Evolutionary conservation across 1,140 invertebrate species (phyloP), one percentile per base, ranked within the genome.

Genomic region (Bombus sylvicola): DNA sequence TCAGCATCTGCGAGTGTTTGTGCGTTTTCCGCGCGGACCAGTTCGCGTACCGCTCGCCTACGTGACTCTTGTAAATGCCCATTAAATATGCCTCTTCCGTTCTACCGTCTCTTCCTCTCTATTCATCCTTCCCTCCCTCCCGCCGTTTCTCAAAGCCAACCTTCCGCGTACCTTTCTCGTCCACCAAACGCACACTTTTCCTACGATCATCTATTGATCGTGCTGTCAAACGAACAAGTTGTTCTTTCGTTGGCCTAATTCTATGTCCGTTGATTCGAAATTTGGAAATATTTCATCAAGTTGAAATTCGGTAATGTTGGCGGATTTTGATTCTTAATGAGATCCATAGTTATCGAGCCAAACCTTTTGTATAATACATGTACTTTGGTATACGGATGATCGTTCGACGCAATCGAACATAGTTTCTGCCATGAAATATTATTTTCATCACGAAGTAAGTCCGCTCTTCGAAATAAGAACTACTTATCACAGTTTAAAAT

Each of bases 41-140:
- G 25, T 34, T 62, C 43, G 74, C 25, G 62, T 28, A 66, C 53
- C 37, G 59, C 79, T 81, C 62, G 39, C 37, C 66, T 59, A 89
- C 83, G 77, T 85, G 81, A 57, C 47, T 72, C 34, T 68, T 80
- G 86, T 81, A 90, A 91, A 90, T 88, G 88, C 84, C 79, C 90
- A 91, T 91, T 88, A 81, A 91, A 91, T 91, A 91, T 91, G 88
- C 90, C 84, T 89, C 89, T 88, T 91, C 71, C 77, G 59, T 68
- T 62, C 71, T 18, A 68, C 34, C 72, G 41, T 64, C 77, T 41
- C 71, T 37, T 15, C 12, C 41, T 66, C 31, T 64, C 81, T 41
- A 57, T 37, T 15, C 12, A 31, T 39, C 25, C 15, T 34, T 75
- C 1, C 43, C 53, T 47, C 25, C n/a, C 28, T 15, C 13, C 25